phyloP scores from a whole-genome alignment of 2,888 invertebrate genomes.

The Macrophya annulata region DNA sequence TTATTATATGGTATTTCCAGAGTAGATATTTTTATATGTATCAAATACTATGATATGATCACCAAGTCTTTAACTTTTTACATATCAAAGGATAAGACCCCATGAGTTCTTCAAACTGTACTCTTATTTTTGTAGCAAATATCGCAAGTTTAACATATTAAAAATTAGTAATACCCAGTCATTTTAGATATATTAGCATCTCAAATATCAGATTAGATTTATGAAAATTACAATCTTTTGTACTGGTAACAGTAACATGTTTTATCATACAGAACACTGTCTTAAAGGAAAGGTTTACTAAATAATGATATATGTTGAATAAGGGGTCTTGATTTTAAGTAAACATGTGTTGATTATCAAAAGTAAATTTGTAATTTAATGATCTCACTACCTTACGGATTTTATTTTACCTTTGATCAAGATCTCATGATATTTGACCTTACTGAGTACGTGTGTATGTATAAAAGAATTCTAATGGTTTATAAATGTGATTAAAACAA shows the following conservation, averaged over 20 bases:
- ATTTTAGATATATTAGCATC: not conserved
- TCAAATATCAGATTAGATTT: not conserved
- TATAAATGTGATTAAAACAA: not conserved
- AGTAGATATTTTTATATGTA: constrained; percentile 28
- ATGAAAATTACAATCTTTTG: not conserved
- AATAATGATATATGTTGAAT: not conserved
- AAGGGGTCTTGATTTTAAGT: not conserved
- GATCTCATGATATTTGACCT: not conserved
- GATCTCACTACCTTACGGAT: not conserved
- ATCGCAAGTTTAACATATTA: not conserved
- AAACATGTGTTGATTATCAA: not conserved
- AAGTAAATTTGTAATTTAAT: not conserved
- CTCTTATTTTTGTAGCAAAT: not conserved
- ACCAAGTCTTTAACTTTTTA: constrained; percentile 15
- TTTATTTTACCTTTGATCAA: not conserved
- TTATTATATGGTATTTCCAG: not conserved
- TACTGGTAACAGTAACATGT: not conserved
- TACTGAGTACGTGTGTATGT: not conserved
- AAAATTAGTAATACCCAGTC: not conserved
- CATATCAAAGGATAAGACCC: constrained; percentile 1
- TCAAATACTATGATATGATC: constrained; percentile 5
- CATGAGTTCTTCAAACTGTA: constrained; percentile 3
- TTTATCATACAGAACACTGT: not conserved
- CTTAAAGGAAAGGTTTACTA: not conserved
- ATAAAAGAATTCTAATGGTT: not conserved